A percentile compares a stretch with the other conserved stretches of the same genome.
phyloP scores from a whole-genome alignment of 2,797 vertebrate genomes.

The Melopsittacus undulatus region DNA sequence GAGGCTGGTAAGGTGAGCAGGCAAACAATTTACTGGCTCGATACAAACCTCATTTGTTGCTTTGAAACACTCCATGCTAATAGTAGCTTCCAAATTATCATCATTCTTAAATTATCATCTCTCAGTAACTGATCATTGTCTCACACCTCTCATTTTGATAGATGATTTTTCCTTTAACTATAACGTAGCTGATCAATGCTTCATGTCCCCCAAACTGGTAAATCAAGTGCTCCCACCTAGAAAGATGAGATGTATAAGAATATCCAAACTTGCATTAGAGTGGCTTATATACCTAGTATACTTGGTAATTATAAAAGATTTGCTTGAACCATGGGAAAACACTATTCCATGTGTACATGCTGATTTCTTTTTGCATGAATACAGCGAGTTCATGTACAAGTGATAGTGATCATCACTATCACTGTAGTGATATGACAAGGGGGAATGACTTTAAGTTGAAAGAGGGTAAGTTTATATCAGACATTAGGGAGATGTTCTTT shows the following conservation, averaged over 20 bases:
- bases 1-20: not conserved
- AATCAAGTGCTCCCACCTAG: conserved; percentile 96
- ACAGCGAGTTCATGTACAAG: not conserved
- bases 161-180: conserved; percentile 86
- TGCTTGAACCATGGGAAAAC: not conserved
- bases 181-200: conserved; percentile 87
- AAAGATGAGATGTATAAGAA: conserved; percentile 48
- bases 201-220: conserved; percentile 96
- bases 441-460: not conserved
- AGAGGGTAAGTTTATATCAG: not conserved
- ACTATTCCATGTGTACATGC: not conserved
- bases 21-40: not conserved
- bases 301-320: not conserved
- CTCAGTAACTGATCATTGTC: conserved; percentile 33
- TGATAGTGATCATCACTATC: not conserved
- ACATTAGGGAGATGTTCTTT: not conserved
- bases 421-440: not conserved
- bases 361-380: not conserved
- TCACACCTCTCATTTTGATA: conserved; percentile 79
- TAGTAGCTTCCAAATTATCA: not conserved
- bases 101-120: not conserved
- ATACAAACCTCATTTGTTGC: not conserved
- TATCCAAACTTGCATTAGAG: not conserved
- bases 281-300: not conserved
- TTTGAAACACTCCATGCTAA: not conserved